Evolutionary conservation across 1,140 invertebrate genomes (phyloP).

Genomic region (Diabrotica virgifera): DNA sequence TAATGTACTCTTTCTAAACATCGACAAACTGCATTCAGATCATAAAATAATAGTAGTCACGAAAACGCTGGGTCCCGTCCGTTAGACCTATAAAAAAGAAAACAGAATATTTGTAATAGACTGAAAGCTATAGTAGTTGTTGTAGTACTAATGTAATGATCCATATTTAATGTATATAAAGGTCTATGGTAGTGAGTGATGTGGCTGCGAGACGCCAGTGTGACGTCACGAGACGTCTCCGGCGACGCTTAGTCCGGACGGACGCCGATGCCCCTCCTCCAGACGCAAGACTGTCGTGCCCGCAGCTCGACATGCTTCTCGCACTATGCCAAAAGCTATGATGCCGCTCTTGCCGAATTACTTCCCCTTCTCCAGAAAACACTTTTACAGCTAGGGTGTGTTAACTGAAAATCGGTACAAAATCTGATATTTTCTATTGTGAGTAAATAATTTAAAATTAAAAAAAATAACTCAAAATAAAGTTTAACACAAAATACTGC

Average conservation of each 20-base stretch:
- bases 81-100: slow-evolving; percentile 13
- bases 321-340: slow-evolving; percentile 9
- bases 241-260: slow-evolving; percentile 28
- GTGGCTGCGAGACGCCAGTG: slow-evolving; percentile 32
- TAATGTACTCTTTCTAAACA: slow-evolving; percentile 5
- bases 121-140: slow-evolving; percentile 14
- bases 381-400: no score
- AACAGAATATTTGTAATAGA: slow-evolving; percentile 18
- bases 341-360: not conserved
- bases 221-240: slow-evolving; percentile 31
- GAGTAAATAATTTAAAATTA: no score
- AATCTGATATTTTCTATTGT: no score
- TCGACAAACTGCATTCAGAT: slow-evolving; percentile 8
- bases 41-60: slow-evolving; percentile 9
- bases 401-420: no score
- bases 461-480: no score
- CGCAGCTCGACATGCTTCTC: slow-evolving; percentile 7
- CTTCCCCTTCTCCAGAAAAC: not conserved
- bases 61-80: slow-evolving; percentile 2
- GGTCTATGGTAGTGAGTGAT: slow-evolving; percentile 24
- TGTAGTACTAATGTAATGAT: slow-evolving; percentile 23
- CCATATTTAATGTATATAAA: slow-evolving; percentile 25
- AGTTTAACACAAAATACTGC: no score
- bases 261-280: slow-evolving; percentile 14
- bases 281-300: slow-evolving; percentile 8